These are phyloP conservation scores for Pristis pectinata DNA, from an alignment of 2,797 vertebrate species.

Conservation along the genomic window DNA sequence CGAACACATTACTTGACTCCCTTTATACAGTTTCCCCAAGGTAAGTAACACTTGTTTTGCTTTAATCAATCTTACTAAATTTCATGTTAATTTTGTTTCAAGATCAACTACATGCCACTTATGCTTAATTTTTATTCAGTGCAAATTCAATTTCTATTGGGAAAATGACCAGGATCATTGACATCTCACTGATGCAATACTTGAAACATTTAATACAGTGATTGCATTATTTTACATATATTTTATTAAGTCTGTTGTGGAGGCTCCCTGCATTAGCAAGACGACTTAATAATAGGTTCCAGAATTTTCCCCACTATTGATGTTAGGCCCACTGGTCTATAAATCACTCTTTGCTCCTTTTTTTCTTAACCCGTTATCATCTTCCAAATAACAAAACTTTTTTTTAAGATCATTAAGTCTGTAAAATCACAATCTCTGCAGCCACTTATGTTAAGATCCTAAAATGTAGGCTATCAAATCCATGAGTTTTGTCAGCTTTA, in stretches of 20 bases:
- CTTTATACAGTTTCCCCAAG: not conserved
- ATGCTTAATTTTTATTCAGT: not conserved
- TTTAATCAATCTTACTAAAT: not conserved
- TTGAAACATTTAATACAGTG: not conserved
- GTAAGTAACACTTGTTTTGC: not conserved
- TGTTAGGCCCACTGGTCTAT: too few species aligned
- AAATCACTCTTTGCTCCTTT: too few species aligned
- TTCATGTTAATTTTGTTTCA: not conserved
- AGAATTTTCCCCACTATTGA: too few species aligned
- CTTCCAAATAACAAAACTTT: too few species aligned
- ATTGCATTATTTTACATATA: not conserved
- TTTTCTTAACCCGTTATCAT: too few species aligned
- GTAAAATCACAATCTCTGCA: too few species aligned
- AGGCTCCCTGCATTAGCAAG: not conserved
- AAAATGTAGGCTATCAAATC: too few species aligned
- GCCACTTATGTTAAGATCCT: too few species aligned
- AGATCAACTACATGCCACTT: not conserved
- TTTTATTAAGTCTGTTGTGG: not conserved
- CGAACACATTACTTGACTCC: not conserved
- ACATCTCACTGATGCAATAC: not conserved
- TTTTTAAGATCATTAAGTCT: too few species aligned
- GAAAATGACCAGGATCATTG: not conserved
- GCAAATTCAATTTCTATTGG: not conserved
- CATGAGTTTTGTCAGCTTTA: too few species aligned
- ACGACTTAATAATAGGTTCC: not conserved